These are phyloP conservation scores for Masticophis lateralis DNA, from an alignment of 2,797 vertebrate species.

Conservation along the genomic window DNA sequence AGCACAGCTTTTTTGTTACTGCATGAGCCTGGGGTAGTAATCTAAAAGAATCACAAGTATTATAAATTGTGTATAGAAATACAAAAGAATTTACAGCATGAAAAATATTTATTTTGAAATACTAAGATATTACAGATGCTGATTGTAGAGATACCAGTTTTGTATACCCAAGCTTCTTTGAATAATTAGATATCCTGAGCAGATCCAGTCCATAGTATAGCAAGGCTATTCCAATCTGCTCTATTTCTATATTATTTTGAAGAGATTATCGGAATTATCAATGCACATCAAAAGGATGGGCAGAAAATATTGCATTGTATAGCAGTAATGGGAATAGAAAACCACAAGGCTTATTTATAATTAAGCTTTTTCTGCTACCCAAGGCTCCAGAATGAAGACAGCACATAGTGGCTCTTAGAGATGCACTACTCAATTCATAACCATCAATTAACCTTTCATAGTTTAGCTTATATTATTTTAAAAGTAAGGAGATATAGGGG, in stretches of 20 bases:
- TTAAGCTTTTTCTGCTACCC: not conserved
- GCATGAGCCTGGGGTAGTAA: constrained; percentile 73
- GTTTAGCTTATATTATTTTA: not conserved
- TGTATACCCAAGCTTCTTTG: not conserved
- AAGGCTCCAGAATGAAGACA: not conserved
- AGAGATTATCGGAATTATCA: not conserved
- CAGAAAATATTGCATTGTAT: not conserved
- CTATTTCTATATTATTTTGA: not conserved
- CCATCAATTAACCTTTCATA: not conserved
- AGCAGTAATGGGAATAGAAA: not conserved
- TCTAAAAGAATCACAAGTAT: constrained; percentile 64
- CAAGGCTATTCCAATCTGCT: not conserved
- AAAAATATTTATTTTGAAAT: not conserved
- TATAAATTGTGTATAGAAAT: constrained; percentile 1
- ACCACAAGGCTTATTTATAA: not conserved
- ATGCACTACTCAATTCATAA: not conserved
- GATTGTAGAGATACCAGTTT: not conserved
- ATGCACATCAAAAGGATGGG: not conserved
- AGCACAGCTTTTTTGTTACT: constrained; percentile 80
- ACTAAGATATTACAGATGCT: not conserved
- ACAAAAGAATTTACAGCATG: not conserved
- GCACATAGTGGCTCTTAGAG: not conserved
- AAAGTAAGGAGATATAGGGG: not conserved
- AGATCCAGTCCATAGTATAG: not conserved
- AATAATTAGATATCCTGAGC: not conserved